These are phyloP conservation scores for Mohoua ochrocephala DNA, from an alignment of 2,113 vertebrate species.

Conservation along the genomic window DNA sequence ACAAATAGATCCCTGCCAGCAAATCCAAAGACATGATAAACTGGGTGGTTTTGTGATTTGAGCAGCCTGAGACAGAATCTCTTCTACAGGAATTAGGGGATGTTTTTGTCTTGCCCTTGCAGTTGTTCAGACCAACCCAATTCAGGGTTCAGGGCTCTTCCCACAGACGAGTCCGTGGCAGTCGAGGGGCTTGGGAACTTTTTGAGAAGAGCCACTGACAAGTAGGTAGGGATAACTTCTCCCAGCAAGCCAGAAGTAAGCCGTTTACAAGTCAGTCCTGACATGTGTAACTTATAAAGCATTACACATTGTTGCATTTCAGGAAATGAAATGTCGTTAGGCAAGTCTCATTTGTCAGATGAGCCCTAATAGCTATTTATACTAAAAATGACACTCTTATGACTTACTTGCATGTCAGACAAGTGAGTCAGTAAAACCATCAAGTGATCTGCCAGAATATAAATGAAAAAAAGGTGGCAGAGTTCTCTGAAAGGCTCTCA, in stretches of 20 bases:
- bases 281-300: background rate
- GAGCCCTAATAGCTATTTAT: slow-evolving; percentile 33
- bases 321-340: slow-evolving; percentile 5
- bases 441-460: background rate
- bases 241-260: background rate
- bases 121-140: background rate
- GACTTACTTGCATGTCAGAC: slow-evolving; percentile 39
- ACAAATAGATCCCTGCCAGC: background rate
- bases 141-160: background rate
- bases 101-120: background rate
- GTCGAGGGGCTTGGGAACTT: background rate
- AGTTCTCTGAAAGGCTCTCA: background rate
- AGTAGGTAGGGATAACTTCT: background rate
- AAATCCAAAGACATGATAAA: background rate
- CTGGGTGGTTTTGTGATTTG: background rate
- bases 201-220: background rate
- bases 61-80: background rate
- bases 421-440: slow-evolving; percentile 42
- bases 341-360: slow-evolving; percentile 27
- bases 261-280: background rate
- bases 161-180: background rate
- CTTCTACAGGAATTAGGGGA: background rate
- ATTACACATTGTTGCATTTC: background rate
- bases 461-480: slow-evolving; percentile 19
- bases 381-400: slow-evolving; percentile 5